A percentile compares a stretch with the other conserved stretches of the same genome.
Conservation (phyloP, 2,113 vertebrate species). For the Vidua chalybeata region DNA sequence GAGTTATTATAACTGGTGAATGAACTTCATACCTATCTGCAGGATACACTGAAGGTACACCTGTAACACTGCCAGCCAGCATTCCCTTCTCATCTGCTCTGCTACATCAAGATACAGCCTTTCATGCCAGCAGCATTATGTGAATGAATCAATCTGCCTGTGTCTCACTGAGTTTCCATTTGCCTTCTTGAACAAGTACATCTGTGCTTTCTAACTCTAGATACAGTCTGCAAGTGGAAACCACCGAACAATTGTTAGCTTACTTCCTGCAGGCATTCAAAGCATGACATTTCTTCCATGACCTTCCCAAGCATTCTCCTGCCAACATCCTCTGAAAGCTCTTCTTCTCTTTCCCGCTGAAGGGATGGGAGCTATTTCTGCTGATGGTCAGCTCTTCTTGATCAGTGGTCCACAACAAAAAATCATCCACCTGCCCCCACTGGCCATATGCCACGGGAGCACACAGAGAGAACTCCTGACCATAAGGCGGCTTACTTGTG, state of each 20-base stretch:
- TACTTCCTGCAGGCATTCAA: neutral
- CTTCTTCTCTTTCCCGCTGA: neutral
- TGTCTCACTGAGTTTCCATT: constrained; percentile 3
- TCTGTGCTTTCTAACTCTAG: neutral
- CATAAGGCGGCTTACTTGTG: neutral
- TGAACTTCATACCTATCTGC: neutral
- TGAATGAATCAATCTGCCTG: neutral
- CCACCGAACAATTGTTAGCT: neutral
- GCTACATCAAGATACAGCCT: neutral
- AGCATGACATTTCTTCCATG: neutral
- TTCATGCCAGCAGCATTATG: neutral
- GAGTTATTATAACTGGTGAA: neutral
- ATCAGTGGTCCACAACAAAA: neutral
- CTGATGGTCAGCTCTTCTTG: neutral
- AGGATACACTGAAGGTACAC: neutral
- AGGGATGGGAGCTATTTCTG: neutral
- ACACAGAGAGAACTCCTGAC: neutral
- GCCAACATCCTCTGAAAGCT: neutral
- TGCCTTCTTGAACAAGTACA: neutral
- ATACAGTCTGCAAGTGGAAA: neutral
- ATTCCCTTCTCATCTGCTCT: constrained; percentile 15
- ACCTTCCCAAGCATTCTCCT: neutral
- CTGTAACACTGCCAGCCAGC: neutral
- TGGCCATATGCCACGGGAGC: neutral
- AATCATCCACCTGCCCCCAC: neutral